Evolutionary conservation across 2,797 vertebrate species (phyloP), one percentile per base, ranked within the genome.

Genomic region (Sebastolobus alascanus): DNA sequence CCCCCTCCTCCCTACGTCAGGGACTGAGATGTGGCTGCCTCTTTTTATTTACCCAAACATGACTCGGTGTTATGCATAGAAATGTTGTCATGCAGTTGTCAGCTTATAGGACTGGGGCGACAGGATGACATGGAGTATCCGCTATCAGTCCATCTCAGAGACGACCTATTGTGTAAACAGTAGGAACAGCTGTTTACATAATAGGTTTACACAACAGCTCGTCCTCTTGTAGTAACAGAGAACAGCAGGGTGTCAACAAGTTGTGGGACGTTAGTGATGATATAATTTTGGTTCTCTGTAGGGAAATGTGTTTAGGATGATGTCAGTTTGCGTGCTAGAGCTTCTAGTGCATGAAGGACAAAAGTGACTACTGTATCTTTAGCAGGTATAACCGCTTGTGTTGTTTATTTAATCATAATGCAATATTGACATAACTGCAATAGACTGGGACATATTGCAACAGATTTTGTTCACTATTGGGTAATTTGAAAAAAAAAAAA

Each of bases 151-250:
- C 60, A 89, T 92, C 88, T 77, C 68, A 52, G 75, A 72, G 73
- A 69, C 37, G 22, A 71, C 55, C 73, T 89, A 82, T 90, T 91
- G 77, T 91, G 88, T 90, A 85, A 91, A 92, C 89, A 91, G 72
- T 46, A 63, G 78, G 75, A 80, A 77, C 59, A 65, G 76, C 76
- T 82, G 77, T 79, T 25, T 25, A 25, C 25, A 25, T 25, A 25
- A 25, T 25, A 25, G 25, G 25, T 25, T 25, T 25, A 25, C 25
- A 25, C 25, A 25, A 25, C 25, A 25, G 25, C 25, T 77, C 58
- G 67, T 83, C 75, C 40, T 72, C 52, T 25, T 7, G 27, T 73
- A 27, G 52, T 66, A 43, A 61, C 43, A 20, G 22, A 33, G 50
- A 75, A 68, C 46, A 56, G 56, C 58, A 37, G 73, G 86, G 76